phyloP scores from a whole-genome alignment of 2,888 invertebrate species.

The Pollenia griseotomentosa region DNA sequence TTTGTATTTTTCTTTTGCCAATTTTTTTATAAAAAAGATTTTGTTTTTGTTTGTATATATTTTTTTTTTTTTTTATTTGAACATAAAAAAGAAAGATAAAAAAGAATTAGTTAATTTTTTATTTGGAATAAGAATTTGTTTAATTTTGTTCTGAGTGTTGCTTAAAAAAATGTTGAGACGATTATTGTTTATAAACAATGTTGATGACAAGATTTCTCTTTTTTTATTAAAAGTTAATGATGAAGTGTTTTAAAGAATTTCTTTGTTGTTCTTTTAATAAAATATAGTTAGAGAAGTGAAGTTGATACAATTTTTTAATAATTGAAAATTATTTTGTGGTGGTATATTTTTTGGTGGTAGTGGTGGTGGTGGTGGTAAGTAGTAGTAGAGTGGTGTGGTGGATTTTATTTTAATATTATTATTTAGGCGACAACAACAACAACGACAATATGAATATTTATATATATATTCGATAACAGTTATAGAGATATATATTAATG shows the following conservation, averaged over 20 bases:
- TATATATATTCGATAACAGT: conserved; percentile 59
- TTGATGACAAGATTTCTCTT: conserved; percentile 70
- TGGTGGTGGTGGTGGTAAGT: conserved; percentile 67
- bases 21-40: conserved; percentile 62
- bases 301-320: conserved; percentile 55
- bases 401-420: conserved; percentile 53
- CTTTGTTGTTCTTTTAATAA: conserved; percentile 48
- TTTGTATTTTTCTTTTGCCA: conserved; percentile 58
- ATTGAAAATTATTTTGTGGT: conserved; percentile 60
- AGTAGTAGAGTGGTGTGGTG: conserved; percentile 69
- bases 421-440: conserved; percentile 76
- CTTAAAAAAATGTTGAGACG: conserved; percentile 66
- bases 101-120: conserved; percentile 69
- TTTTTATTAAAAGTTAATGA: conserved; percentile 61
- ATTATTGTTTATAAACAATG: conserved; percentile 74
- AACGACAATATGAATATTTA: conserved; percentile 73
- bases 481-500: conserved; percentile 62
- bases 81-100: conserved; percentile 73
- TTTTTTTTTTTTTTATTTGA: conserved; percentile 56
- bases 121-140: conserved; percentile 60
- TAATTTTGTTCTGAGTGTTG: conserved; percentile 62
- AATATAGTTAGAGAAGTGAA: conserved; percentile 60
- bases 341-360: conserved; percentile 53
- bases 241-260: conserved; percentile 63
- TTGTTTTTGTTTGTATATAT: conserved; percentile 29